Evolutionary conservation across 2,113 vertebrate genomes (phyloP).

Genomic region (Misgurnus anguillicaudatus): DNA sequence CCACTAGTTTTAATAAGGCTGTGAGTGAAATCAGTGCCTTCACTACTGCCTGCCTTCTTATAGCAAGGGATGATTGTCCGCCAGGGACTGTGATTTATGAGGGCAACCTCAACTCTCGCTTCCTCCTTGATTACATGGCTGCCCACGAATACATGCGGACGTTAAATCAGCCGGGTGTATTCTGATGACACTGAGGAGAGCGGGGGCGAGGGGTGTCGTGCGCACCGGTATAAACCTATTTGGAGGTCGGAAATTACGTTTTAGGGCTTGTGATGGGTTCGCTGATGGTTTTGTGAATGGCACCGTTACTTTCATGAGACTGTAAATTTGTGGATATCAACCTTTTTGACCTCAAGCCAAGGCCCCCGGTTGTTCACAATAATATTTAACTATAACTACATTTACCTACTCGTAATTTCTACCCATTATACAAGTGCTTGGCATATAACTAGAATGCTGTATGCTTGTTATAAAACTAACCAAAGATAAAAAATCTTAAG

Average conservation of each 20-base stretch:
- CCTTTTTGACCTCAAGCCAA: too few species aligned
- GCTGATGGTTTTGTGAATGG: slow-evolving; percentile 48
- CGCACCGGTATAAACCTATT: slow-evolving; percentile 53
- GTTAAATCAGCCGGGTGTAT: slow-evolving; percentile 72
- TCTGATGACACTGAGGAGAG: slow-evolving; percentile 54
- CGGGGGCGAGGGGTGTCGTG: slow-evolving; percentile 57
- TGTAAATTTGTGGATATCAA: background rate
- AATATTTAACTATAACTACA: too few species aligned
- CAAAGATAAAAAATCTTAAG: too few species aligned
- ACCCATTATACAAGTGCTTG: too few species aligned
- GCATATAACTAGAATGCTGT: too few species aligned
- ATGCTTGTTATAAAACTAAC: too few species aligned
- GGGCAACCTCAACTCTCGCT: slow-evolving; percentile 56
- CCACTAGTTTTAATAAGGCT: slow-evolving; percentile 49
- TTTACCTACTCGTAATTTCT: too few species aligned
- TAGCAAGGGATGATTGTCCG: slow-evolving; percentile 63
- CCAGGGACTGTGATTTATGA: slow-evolving; percentile 63
- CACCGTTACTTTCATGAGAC: slow-evolving; percentile 64
- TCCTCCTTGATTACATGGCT: slow-evolving; percentile 69
- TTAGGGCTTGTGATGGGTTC: slow-evolving; percentile 59
- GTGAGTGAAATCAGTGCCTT: slow-evolving; percentile 66
- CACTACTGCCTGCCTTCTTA: slow-evolving; percentile 56
- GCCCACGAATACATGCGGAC: slow-evolving; percentile 64
- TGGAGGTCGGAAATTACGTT: slow-evolving; percentile 64
- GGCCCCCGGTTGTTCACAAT: too few species aligned